Conservation (phyloP, 2,888 invertebrate genomes). For the Cheilosia impressa region DNA sequence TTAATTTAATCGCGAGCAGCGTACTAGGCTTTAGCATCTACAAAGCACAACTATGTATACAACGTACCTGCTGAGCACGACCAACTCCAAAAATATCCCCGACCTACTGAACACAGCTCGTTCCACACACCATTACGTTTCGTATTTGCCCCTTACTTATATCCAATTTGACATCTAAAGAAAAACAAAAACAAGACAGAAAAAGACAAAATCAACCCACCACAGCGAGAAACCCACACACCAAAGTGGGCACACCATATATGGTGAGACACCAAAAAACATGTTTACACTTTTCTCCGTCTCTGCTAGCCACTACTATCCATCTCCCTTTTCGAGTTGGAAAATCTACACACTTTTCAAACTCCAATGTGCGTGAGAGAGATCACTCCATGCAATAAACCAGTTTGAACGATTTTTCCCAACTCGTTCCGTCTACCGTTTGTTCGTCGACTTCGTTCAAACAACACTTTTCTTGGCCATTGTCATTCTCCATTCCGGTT, state of each 20-base stretch:
- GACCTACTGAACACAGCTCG: conserved; percentile 38
- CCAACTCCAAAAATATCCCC: not conserved
- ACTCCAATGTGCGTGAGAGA: conserved; percentile 23
- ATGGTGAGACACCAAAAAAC: conserved; percentile 43
- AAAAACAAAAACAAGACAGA: conserved; percentile 55
- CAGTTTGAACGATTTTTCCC: conserved; percentile 55
- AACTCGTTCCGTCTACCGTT: conserved; percentile 55
- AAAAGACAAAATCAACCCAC: conserved; percentile 46
- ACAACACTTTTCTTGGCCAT: conserved; percentile 28
- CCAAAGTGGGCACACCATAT: conserved; percentile 57
- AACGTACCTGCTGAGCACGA: too few species aligned
- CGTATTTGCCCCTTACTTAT: conserved; percentile 1
- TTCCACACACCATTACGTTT: conserved; percentile 21
- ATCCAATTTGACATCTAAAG: conserved; percentile 51
- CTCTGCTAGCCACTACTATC: not conserved
- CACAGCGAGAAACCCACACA: conserved; percentile 53
- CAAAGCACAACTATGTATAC: too few species aligned
- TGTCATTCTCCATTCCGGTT: conserved; percentile 69
- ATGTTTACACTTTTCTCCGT: conserved; percentile 47
- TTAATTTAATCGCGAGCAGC: too few species aligned
- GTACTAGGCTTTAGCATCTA: too few species aligned
- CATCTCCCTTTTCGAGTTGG: conserved; percentile 10
- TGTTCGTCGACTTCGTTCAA: conserved; percentile 22
- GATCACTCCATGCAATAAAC: conserved; percentile 28
- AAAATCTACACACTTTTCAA: conserved; percentile 28